Conservation (phyloP, 1,140 invertebrate genomes). For the Bursaphelenchus mucronatus region DNA sequence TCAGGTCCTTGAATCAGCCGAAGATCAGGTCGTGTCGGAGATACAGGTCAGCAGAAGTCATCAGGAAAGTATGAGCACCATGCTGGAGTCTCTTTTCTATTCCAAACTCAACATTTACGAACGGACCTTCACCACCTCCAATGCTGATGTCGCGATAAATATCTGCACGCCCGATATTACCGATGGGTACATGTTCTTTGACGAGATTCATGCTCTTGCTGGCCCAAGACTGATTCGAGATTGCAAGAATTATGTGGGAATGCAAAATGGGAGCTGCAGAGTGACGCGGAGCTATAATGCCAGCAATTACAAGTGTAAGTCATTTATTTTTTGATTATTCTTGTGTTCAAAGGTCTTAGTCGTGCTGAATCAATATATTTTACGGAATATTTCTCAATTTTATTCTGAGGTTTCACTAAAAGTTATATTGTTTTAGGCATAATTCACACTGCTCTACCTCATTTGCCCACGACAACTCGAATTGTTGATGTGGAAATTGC, state of each 20-base stretch:
- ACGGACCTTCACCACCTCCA: constrained; percentile 12
- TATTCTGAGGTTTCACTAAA: background rate
- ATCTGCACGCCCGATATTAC: constrained; percentile 9
- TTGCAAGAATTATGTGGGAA: constrained; percentile 15
- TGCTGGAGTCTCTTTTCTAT: constrained; percentile 18
- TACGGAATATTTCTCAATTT: background rate
- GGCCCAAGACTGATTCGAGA: constrained; percentile 15
- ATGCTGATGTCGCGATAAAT: constrained; percentile 14
- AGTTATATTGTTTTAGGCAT: constrained; percentile 37
- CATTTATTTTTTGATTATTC: background rate
- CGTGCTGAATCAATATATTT: background rate
- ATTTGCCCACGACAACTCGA: constrained; percentile 16
- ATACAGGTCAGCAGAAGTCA: no score
- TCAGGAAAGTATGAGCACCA: background rate
- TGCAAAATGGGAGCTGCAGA: constrained; percentile 13
- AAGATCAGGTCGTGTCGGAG: no score
- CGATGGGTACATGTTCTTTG: constrained; percentile 17
- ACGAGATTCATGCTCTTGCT: constrained; percentile 18
- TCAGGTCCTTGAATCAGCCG: no score
- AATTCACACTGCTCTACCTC: constrained; percentile 40
- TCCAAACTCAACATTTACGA: constrained; percentile 6
- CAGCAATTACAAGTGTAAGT: constrained; percentile 11
- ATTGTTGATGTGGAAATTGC: constrained; percentile 34
- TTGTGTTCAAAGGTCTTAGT: background rate
- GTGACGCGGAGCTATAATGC: constrained; percentile 20